These are phyloP conservation scores for Allolobophora icterica DNA, from an alignment of 2,888 invertebrate species.

Conservation along the genomic window DNA sequence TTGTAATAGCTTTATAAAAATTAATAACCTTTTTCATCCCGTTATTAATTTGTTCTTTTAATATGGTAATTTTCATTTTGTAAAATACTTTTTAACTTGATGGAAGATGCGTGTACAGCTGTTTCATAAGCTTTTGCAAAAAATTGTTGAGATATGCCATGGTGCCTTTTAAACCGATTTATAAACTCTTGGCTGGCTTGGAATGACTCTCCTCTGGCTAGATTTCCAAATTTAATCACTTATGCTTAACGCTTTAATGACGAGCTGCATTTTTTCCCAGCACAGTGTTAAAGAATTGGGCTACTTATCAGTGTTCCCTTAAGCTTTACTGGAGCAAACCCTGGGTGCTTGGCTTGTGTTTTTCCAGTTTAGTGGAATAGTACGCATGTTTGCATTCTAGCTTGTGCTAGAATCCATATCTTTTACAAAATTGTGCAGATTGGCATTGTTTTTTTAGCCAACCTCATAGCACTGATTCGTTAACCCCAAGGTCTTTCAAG, in stretches of 20 bases:
- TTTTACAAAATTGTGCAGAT: background rate
- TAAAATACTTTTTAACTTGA: too few species aligned
- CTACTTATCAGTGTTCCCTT: background rate
- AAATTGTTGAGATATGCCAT: too few species aligned
- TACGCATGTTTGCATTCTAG: background rate
- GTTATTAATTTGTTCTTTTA: too few species aligned
- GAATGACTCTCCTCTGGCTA: background rate
- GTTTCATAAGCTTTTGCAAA: too few species aligned
- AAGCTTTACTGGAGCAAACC: background rate
- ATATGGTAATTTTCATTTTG: too few species aligned
- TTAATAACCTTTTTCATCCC: too few species aligned
- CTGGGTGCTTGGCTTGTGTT: background rate
- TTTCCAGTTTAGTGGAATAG: background rate
- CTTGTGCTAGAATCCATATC: background rate
- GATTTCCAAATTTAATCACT: background rate
- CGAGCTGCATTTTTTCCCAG: too few species aligned
- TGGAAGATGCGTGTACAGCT: too few species aligned
- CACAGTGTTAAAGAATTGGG: background rate
- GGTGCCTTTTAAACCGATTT: background rate
- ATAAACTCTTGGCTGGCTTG: background rate
- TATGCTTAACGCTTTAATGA: background rate
- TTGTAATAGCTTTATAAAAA: too few species aligned
- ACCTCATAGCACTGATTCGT: background rate
- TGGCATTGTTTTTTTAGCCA: background rate
- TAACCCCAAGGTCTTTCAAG: background rate